Conservation (phyloP, 2,113 vertebrate genomes). For the Brachypodius melanocephalos region DNA sequence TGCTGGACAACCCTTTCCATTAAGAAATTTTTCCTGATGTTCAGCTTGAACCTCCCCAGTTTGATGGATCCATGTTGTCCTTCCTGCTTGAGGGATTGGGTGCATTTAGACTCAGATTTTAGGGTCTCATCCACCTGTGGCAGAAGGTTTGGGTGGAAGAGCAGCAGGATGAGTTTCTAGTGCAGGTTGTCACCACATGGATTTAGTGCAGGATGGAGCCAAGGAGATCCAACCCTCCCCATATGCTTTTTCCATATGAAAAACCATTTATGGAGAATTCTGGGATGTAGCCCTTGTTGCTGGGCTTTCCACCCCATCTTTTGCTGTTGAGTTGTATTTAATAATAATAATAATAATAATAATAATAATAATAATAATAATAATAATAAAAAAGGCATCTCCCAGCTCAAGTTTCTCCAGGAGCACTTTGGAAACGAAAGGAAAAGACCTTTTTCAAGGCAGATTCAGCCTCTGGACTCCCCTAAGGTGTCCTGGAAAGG, state of each 20-base stretch:
- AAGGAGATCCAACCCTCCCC: background rate
- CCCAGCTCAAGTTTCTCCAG: background rate
- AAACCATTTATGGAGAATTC: background rate
- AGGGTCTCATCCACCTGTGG: background rate
- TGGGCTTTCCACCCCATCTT: background rate
- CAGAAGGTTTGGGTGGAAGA: background rate
- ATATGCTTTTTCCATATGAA: background rate
- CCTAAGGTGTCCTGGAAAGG: rapidly evolving
- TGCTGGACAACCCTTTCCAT: background rate
- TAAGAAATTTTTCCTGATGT: background rate
- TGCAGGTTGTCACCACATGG: background rate
- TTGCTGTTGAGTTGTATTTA: background rate
- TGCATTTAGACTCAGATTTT: background rate
- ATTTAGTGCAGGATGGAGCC: background rate
- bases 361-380: background rate
- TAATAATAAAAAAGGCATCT: background rate
- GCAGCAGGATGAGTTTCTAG: background rate
- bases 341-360: background rate
- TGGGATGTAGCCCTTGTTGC: background rate
- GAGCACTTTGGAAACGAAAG: rapidly evolving
- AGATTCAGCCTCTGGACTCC: background rate
- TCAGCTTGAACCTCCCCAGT: background rate
- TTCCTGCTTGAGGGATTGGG: background rate
- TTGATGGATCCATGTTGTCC: background rate
- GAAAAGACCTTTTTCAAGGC: background rate